Base-by-base conservation (phyloP, 2,113 vertebrate species). In the Spea multiplicata region DNA sequence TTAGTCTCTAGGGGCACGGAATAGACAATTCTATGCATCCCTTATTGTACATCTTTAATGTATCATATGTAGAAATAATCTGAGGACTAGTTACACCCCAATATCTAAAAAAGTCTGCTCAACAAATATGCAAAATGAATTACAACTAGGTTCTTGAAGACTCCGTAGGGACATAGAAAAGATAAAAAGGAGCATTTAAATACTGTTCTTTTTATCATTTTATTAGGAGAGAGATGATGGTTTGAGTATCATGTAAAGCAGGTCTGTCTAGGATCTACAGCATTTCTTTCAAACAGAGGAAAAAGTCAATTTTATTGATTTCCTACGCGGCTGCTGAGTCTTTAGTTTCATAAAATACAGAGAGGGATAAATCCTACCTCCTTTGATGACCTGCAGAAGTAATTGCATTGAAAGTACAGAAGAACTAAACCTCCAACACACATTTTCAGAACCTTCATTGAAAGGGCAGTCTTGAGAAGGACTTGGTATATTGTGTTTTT, bases 201-300 rank as follows among this genome's bases (percentile, higher is more conserved):
- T 48, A 55, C 75, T 62, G 70, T 77, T 57, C 75, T 77, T 70
- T 48, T 55, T 77, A 44, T 77, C 69, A 77, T 77, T 77, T 77
- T 77, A 77, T 77, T 77, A 77, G 75, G 75, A 77, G 66, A 70
- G 75, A 70, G 55, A 47, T 77, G 75, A 77, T 70, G 66, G 49
- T 68, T 70, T 44, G 45, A 16, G 67, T 77, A 77, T 77, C 75
- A 77, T 49, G 57, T 77, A 70, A 70, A 70, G 50, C 66, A 49
- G 55, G 53, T 70, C 75, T 77, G 75, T 69, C 75, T 70, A 47
- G 9, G 55, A 77, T 77, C 75, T 77, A 68, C 48, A 77, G 55
- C 55, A 47, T 77, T 62, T 77, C 75, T 55, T 77, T 77, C 52
- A 48, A 77, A 66, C 46, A n/a, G 75, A 76, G 66, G 75, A 76